Base-by-base conservation (phyloP, 2,113 vertebrate species). In the Piaya cayana region DNA sequence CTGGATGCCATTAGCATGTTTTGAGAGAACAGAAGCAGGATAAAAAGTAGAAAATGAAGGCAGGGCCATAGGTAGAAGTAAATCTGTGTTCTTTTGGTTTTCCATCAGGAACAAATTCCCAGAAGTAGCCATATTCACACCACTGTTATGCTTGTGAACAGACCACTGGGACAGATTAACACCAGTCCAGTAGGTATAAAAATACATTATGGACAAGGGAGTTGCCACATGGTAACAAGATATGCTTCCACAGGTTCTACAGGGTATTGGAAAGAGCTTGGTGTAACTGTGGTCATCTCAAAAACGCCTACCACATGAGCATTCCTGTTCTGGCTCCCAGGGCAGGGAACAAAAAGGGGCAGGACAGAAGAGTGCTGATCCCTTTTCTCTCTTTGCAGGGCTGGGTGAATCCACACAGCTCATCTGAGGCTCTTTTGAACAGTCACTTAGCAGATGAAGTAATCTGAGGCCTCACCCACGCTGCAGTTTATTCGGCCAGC, bases 1-100 rank as follows among this genome's bases (percentile, higher is more conserved):
- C 94, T 97, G 96, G 92, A 81, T 90, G 86, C 43, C 42, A 88
- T 95, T 95, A 92, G 37, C 88, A 74, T 95, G 55, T 88, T 90
- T 76, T 95, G 90, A 62, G 90, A 90, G 88, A 92, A 90, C 82
- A 96, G 92, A 92, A 95, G 93, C 75, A 52, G 85, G 64, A 86
- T 88, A 49, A 95, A 94, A 92, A 88, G 80, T 20, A 94, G 65
- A 90, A 93, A 92, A 49, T 47, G 72, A 78, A 92, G 88, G 77
- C 88, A 91, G 86, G 82, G 32, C 30, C 37, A 23, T 37, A 9
- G 4, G 5, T 29, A 76, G 82, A 74, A 91, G 47, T 83, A 52
- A 83, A 81, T 70, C 23, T 36, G 19, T 39, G n/a, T 10, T 65
- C 29, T 82, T 79, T 39, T 30, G 19, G 14, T 20, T 65, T 85